Conservation (phyloP, 2,113 vertebrate species). For the Otolemur garnettii region DNA sequence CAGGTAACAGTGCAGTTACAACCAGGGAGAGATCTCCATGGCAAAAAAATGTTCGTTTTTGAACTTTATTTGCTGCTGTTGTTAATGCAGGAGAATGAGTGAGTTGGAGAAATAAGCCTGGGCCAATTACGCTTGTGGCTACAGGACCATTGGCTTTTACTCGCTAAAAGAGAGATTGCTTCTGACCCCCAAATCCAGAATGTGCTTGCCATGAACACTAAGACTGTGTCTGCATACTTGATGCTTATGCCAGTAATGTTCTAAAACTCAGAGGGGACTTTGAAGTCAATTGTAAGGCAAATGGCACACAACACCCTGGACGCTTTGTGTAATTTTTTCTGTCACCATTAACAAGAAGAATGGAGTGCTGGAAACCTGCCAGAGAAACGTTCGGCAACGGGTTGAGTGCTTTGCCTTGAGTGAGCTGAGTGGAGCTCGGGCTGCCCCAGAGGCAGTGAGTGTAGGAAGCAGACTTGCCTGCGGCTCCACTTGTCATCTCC, state of each 20-base stretch:
- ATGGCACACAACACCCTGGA: conserved; percentile 34
- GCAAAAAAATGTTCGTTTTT: not conserved
- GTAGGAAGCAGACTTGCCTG: conserved; percentile 33
- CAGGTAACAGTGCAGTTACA: not conserved
- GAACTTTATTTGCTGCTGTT: not conserved
- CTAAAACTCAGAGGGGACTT: conserved; percentile 34
- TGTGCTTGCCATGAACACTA: not conserved
- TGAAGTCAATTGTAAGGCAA: conserved; percentile 48
- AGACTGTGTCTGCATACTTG: not conserved
- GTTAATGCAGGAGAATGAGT: not conserved
- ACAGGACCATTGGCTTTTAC: not conserved
- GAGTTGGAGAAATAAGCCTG: not conserved
- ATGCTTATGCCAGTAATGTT: not conserved
- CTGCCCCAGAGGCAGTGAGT: not conserved
- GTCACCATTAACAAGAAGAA: conserved; percentile 62
- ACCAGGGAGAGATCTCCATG: no score
- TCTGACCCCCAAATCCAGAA: not conserved
- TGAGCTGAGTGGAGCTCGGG: conserved; percentile 32
- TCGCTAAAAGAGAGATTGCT: conserved; percentile 15
- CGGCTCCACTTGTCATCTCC: not conserved
- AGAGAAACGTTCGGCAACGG: not conserved
- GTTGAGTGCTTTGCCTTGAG: conserved; percentile 49
- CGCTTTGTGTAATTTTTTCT: conserved; percentile 40
- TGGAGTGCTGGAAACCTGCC: conserved; percentile 36
- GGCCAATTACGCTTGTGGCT: not conserved